These are phyloP conservation scores for Calyptommatus sinebrachiatus DNA, from an alignment of 2,113 vertebrate genomes.

Conservation along the genomic window DNA sequence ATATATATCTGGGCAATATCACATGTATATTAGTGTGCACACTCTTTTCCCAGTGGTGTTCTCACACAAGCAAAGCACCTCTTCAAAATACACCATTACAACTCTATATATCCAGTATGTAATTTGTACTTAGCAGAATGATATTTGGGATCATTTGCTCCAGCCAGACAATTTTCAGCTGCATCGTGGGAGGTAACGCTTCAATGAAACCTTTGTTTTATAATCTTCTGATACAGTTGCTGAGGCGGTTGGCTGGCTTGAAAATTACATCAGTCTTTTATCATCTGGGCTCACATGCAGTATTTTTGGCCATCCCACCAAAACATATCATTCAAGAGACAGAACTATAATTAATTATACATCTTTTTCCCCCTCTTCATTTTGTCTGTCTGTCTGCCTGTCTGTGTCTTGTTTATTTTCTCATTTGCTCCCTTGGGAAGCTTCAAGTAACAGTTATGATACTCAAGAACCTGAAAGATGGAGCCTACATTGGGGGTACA, in stretches of 20 bases:
- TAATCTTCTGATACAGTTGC: conserved; percentile 69
- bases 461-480: conserved; percentile 8
- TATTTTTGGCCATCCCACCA: conserved; percentile 28
- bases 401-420: neutral
- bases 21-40: neutral
- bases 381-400: neutral
- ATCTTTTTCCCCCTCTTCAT: neutral
- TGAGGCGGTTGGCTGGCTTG: conserved; percentile 69
- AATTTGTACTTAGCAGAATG: conserved; percentile 82
- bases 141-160: conserved; percentile 74
- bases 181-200: conserved; percentile 78
- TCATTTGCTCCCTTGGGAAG: neutral
- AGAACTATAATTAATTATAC: conserved; percentile 24
- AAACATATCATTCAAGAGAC: conserved; percentile 34
- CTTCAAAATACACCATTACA: conserved; percentile 77
- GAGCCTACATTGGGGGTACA: neutral
- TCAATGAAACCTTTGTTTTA: conserved; percentile 83
- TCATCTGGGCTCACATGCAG: conserved; percentile 41
- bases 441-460: rapidly evolving
- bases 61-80: conserved; percentile 60
- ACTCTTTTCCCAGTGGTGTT: conserved; percentile 27
- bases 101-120: conserved; percentile 82
- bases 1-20: conserved; percentile 13
- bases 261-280: conserved; percentile 67
- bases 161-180: conserved; percentile 71